Evolutionary conservation across 2,113 vertebrate species (phyloP), one percentile per base, ranked within the genome.

Genomic region (Camelus bactrianus): DNA sequence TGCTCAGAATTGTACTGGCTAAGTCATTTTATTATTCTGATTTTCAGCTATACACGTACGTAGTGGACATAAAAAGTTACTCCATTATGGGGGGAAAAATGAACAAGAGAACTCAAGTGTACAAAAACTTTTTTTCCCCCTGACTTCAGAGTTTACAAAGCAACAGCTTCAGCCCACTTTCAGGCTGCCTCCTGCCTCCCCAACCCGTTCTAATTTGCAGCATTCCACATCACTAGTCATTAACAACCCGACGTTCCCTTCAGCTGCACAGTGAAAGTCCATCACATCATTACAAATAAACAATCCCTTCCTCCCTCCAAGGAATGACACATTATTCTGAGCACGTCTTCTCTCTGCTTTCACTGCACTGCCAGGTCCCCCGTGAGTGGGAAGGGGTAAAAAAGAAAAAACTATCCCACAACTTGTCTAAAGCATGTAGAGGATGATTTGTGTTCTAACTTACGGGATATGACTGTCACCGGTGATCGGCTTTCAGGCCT

Each of bases 401-500:
- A 91, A 0, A 95, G 52, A 54, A 38, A 97, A 95, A 97, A 96
- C 69, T 70, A 98, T 97, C 98, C 91, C 97, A 3, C 94, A 98
- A 98, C 93, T 97, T 98, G 95, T 98, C 96, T 95, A 50, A 94
- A 96, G 97, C 91, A 96, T 11, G 72, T 92, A 93, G 96, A 97
- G 97, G 97, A 98, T 98, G 98, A 99, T 99, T 98, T 99, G 98
- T 98, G 98, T 97, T 97, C 98, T 98, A 96, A 97, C 98, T 98
- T 98, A 97, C 38, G 94, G 98, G 97, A 96, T 98, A 96, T 93
- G 98, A 98, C 99, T 98, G 99, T 99, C 99, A 98, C 97, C 58
- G 97, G 48, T 98, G 98, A 99, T 99, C 99, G 99, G 98, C 97
- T 98, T 98, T 98, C 98, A 98, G 97, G 96, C 98, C 97, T 97